These are phyloP conservation scores for Mola mola DNA, from an alignment of 2,113 vertebrate species.

Conservation along the genomic window DNA sequence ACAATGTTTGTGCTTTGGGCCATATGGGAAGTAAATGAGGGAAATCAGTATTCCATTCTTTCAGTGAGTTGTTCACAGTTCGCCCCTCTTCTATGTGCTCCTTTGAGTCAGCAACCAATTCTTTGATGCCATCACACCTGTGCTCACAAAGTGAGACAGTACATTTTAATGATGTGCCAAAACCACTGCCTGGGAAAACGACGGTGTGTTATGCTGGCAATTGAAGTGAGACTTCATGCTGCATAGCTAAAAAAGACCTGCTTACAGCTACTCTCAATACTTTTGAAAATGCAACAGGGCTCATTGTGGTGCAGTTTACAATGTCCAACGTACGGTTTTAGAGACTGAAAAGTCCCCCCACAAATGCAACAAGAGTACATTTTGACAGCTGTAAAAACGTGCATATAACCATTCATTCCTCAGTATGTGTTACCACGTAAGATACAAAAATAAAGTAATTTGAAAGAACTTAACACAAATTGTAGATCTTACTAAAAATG, in stretches of 20 bases:
- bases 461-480: too few species aligned
- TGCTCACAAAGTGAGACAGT: slow-evolving; percentile 28
- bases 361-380: slow-evolving; percentile 21
- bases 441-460: too few species aligned
- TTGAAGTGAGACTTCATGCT: slow-evolving; percentile 39
- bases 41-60: slow-evolving; percentile 13
- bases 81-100: slow-evolving; percentile 22
- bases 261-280: slow-evolving; percentile 28
- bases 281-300: slow-evolving; percentile 25
- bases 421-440: too few species aligned
- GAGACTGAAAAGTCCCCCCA: slow-evolving; percentile 8
- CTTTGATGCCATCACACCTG: slow-evolving; percentile 7
- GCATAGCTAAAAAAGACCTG: slow-evolving; percentile 20
- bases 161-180: slow-evolving; percentile 2
- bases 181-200: not conserved
- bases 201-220: not conserved
- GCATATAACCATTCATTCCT: too few species aligned
- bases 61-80: not conserved
- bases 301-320: slow-evolving; percentile 41
- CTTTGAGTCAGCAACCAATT: slow-evolving; percentile 37
- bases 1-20: slow-evolving; percentile 17
- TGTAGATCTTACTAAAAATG: too few species aligned
- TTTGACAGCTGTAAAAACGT: too few species aligned
- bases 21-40: slow-evolving; percentile 24
- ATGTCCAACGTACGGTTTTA: slow-evolving; percentile 28